Evolutionary conservation across 2,888 invertebrate genomes (phyloP).

Genomic region (Drosophila histrio): DNA sequence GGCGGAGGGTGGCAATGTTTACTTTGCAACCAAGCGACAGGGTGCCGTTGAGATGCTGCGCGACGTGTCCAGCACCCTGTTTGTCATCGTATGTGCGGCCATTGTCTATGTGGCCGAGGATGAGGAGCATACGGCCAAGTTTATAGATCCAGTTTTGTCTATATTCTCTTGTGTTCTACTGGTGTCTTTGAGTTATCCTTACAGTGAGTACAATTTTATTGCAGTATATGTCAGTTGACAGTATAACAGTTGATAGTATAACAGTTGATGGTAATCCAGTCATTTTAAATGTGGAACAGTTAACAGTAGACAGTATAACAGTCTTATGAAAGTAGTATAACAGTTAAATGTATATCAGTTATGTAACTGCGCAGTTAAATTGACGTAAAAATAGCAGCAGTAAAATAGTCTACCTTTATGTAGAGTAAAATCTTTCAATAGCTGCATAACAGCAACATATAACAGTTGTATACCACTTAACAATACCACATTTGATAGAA

Average conservation of each 20-base stretch:
- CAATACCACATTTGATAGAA: background rate
- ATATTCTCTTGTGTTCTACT: conserved; percentile 90
- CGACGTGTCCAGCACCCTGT: conserved; percentile 88
- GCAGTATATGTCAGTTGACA: background rate
- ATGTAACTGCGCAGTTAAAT: no score
- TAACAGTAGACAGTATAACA: background rate
- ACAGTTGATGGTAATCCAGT: no score
- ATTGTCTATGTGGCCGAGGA: conserved; percentile 86
- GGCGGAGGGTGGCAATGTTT: conserved; percentile 58
- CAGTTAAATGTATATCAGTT: background rate
- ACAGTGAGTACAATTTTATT: conserved; percentile 86
- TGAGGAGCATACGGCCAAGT: conserved; percentile 87
- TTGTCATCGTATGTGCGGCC: conserved; percentile 89
- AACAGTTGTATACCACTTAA: background rate
- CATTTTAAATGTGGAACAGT: no score
- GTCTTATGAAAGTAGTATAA: no score
- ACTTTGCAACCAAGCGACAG: conserved; percentile 85
- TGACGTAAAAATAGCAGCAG: no score
- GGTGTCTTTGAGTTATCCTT: conserved; percentile 91
- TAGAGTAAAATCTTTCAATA: no score
- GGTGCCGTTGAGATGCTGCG: conserved; percentile 87
- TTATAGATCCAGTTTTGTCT: conserved; percentile 90
- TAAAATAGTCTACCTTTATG: no score
- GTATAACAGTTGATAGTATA: background rate
- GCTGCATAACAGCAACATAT: no score